These are phyloP conservation scores for Amphiprion ocellaris DNA, from an alignment of 2,113 vertebrate species.

Conservation along the genomic window DNA sequence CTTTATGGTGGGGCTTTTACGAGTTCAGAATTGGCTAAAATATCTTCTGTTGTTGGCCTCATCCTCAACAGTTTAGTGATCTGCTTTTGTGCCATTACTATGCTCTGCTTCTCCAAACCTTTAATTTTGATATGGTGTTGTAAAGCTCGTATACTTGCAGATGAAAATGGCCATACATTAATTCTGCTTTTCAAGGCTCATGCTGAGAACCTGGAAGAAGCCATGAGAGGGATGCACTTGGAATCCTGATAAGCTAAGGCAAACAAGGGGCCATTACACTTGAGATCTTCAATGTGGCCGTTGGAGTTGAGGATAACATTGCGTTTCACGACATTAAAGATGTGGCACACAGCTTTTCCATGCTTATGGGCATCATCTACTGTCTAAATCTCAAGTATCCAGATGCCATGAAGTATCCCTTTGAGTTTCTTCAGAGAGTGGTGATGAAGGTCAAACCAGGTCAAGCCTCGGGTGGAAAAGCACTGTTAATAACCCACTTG, in stretches of 20 bases:
- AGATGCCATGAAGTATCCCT: conserved; percentile 4
- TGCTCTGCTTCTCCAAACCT: no score
- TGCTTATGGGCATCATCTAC: conserved; percentile 6
- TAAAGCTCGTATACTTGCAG: no score
- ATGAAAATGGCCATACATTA: no score
- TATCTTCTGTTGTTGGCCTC: no score
- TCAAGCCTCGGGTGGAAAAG: background rate
- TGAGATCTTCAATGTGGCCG: background rate
- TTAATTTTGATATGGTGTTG: no score
- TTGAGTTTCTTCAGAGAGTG: conserved; percentile 14
- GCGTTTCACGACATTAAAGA: background rate
- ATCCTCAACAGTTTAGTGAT: no score
- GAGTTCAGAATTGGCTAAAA: no score
- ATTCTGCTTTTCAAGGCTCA: conserved; percentile 15
- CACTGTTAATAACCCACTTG: no score
- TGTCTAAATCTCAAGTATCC: conserved; percentile 2
- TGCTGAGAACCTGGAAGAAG: background rate
- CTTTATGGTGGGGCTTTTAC: no score
- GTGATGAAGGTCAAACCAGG: conserved; percentile 10
- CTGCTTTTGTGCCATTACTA: no score
- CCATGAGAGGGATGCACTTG: conserved; percentile 14
- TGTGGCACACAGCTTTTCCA: background rate
- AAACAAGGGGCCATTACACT: background rate
- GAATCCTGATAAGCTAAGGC: background rate
- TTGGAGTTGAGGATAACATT: conserved; percentile 5